Conservation (phyloP, 2,113 vertebrate species). For the Narcine bancroftii region DNA sequence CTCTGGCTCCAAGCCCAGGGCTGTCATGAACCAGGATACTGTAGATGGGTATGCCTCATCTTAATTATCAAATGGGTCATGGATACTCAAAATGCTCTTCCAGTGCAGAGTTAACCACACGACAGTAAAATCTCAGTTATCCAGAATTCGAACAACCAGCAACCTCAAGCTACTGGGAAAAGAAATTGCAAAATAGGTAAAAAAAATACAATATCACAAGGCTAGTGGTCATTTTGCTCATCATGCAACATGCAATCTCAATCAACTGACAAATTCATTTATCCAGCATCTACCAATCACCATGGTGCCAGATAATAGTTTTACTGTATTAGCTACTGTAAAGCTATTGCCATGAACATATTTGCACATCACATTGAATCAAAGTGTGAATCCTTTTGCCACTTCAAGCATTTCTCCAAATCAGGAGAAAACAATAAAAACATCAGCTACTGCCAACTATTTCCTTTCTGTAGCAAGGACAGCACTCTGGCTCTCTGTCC, state of each 20-base stretch:
- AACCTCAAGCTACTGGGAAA: too few relatives aligned
- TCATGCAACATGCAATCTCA: too few relatives aligned
- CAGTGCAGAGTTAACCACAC: not conserved
- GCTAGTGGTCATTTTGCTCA: too few relatives aligned
- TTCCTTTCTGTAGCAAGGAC: not conserved
- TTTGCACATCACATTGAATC: not conserved
- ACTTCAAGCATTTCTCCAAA: not conserved
- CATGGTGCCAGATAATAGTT: too few relatives aligned
- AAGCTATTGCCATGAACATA: not conserved
- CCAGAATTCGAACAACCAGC: too few relatives aligned
- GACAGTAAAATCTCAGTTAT: too few relatives aligned
- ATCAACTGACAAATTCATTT: too few relatives aligned
- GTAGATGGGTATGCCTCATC: too few relatives aligned
- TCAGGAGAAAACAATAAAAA: too few relatives aligned
- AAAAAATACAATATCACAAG: too few relatives aligned
- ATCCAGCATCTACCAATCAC: too few relatives aligned
- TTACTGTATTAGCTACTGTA: not conserved
- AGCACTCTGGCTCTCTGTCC: not conserved
- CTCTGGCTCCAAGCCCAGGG: not conserved
- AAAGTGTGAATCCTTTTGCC: not conserved
- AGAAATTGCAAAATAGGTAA: too few relatives aligned
- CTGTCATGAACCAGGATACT: not conserved
- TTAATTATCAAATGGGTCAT: not conserved
- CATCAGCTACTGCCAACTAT: not conserved
- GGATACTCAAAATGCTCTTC: not conserved